Evolutionary conservation across 2,113 vertebrate genomes (phyloP), one percentile per base, ranked within the genome.

Genomic region (Epinephelus moara): DNA sequence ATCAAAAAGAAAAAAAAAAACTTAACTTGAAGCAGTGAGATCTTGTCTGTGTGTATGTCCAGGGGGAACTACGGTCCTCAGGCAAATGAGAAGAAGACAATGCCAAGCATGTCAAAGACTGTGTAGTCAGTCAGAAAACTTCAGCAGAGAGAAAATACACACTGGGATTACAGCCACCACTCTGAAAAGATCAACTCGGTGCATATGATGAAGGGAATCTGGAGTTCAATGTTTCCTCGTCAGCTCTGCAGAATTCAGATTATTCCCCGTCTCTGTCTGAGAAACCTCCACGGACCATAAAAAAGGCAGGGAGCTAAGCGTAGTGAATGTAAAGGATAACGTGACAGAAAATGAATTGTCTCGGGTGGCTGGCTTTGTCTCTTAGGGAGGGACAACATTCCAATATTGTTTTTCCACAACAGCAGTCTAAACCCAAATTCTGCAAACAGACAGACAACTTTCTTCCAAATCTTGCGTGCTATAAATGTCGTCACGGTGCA

Each of bases 131-230:
- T 53, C 19, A 59, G 62, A 47, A 81, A 73, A 73, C 71, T 74
- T 72, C 2, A 55, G 42, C 23, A 78, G 81, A 67, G 61, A 49
- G 40, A 82, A 80, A 87, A 81, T 76, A 50, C 78, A 70, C 80
- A 50, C 37, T 80, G 83, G 88, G 76, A 89, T 77, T 85, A 76
- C 70, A 85, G 62, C 37, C 68, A 71, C 47, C 25, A 8, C 78
- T 75, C 42, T 50, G 40, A 75, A 63, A 75, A 80, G 71, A 85
- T 84, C 70, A 79, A 70, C 80, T 19, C 21, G 63, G 72, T 86
- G 77, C 47, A 84, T 61, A 70, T 40, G 60, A 70, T 40, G 60
- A 80, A 84, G 62, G 69, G 52, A 73, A 76, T 66, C 53, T 60
- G 17, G 23, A 53, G 56, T 78, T 74, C 42, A 9, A 1, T 6